phyloP scores from a whole-genome alignment of 37 sponge, comb jelly and placozoan genomes.

The Chondrilla cf. caribensis region DNA sequence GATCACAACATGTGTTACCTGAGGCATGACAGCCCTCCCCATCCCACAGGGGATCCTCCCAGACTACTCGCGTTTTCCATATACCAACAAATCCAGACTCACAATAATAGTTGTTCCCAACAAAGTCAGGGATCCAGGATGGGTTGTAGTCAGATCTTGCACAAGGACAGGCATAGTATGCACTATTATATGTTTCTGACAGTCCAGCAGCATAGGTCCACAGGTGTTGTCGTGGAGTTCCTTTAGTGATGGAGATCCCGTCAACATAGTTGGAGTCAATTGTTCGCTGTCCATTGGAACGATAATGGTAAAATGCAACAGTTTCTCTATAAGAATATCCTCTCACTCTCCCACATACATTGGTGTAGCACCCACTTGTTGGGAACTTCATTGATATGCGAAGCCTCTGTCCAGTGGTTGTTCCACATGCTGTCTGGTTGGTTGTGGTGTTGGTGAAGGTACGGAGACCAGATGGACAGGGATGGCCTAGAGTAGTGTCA shows the following conservation, averaged over 20 bases:
- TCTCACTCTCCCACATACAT: conserved; percentile 3
- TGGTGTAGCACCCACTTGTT: neutral
- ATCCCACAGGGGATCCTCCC: conserved; percentile 25
- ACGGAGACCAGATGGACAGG: conserved; percentile 5
- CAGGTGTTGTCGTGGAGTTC: neutral
- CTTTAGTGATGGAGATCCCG: neutral
- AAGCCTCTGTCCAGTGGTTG: no score
- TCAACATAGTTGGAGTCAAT: neutral
- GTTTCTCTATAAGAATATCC: neutral
- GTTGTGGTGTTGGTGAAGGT: neutral
- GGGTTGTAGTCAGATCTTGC: neutral
- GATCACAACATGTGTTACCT: conserved; percentile 12
- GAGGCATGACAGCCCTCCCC: neutral
- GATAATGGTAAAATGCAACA: neutral
- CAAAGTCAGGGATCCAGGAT: neutral
- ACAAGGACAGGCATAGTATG: neutral
- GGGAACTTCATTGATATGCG: neutral
- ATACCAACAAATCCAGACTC: neutral
- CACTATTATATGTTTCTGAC: neutral
- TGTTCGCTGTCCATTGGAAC: neutral
- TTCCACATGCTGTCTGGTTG: conserved; percentile 1
- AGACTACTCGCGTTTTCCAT: neutral
- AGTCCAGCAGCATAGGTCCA: neutral
- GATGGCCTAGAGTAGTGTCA: neutral
- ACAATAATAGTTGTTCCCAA: neutral